Evolutionary conservation across 2,888 invertebrate genomes (phyloP).

Genomic region (Schizotus pectinicornis): DNA sequence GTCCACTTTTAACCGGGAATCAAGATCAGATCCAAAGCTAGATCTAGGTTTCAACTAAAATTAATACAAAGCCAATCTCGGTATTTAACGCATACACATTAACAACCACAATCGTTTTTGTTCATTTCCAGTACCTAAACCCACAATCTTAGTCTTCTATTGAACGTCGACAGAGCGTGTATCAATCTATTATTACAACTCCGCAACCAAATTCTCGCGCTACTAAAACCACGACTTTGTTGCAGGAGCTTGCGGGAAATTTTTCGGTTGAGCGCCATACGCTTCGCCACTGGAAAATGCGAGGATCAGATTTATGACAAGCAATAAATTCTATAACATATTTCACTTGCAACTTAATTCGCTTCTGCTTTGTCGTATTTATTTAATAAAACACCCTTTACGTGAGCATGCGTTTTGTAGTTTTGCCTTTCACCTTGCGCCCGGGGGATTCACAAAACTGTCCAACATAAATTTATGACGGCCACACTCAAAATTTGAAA

Average conservation of each 20-base stretch:
- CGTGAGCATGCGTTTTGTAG: too few species aligned
- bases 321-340: conserved; percentile 7
- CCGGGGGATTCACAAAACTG: too few species aligned
- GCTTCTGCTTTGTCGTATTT: conserved; percentile 7
- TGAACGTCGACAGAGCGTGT: too few species aligned
- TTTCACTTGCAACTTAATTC: conserved; percentile 13
- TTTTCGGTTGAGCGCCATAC: too few species aligned
- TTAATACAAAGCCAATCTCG: too few species aligned
- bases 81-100: background rate
- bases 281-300: background rate
- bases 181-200: too few species aligned
- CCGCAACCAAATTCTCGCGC: conserved; percentile 18
- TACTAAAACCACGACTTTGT: background rate
- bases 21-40: background rate
- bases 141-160: too few species aligned
- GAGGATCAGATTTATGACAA: conserved; percentile 7
- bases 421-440: too few species aligned
- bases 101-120: conserved; percentile 11
- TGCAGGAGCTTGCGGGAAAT: too few species aligned
- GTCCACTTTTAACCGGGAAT: conserved; percentile 10
- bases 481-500: too few species aligned
- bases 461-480: too few species aligned
- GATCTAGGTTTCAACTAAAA: too few species aligned
- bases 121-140: conserved; percentile 10
- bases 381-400: background rate